Percentiles rank a stretch among this genome's conserved stretches.
Evolutionary conservation across 2,113 vertebrate genomes (phyloP).

Genomic region (Psittacara wagleri): DNA sequence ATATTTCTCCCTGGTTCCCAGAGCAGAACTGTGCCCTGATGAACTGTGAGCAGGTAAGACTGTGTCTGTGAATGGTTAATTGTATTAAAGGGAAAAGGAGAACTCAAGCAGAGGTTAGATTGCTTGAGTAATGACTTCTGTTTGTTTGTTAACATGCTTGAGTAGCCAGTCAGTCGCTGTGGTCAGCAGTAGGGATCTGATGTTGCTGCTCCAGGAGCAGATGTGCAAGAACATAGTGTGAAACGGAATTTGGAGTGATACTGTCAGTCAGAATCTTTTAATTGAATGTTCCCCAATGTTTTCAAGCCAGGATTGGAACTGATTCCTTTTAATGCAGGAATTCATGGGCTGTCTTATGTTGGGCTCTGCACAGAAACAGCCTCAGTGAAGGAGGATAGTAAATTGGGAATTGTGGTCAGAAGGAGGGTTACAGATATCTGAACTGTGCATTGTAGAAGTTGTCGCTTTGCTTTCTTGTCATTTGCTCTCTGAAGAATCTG

Average conservation of each 20-base stretch:
- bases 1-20: constrained; percentile 19
- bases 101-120: background rate
- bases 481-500: background rate
- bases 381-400: background rate
- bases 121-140: background rate
- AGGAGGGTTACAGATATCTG: background rate
- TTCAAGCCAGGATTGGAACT: background rate
- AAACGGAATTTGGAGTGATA: background rate
- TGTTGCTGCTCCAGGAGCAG: background rate
- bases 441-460: background rate
- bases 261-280: background rate
- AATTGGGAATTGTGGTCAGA: background rate
- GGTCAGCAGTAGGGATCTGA: background rate
- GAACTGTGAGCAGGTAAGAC: constrained; percentile 60
- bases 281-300: background rate
- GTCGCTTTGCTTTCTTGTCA: background rate
- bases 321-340: background rate
- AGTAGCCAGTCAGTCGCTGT: background rate
- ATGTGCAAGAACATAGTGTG: background rate
- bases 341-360: background rate
- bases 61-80: background rate
- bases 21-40: constrained; percentile 19
- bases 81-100: background rate
- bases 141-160: background rate
- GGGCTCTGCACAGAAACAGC: background rate